Evolutionary conservation across 2,113 vertebrate genomes (phyloP).

Genomic region (Atractosteus spatula): DNA sequence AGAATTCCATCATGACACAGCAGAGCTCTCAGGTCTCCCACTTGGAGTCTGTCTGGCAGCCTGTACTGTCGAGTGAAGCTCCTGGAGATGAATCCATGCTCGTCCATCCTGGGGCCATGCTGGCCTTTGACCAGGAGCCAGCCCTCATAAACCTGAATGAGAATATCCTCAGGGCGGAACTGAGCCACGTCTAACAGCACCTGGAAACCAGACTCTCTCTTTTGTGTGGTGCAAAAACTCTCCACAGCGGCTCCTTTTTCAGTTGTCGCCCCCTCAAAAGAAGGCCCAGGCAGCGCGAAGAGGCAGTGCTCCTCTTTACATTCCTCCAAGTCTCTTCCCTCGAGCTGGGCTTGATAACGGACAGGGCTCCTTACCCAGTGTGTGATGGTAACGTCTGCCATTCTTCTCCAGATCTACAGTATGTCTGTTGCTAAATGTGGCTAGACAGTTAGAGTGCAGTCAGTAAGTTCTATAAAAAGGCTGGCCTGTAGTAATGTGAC

Average conservation of each 20-base stretch:
- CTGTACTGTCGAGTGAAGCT: conserved; percentile 75
- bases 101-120: conserved; percentile 72
- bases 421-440: no score
- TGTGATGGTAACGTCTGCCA: conserved; percentile 67
- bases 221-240: background rate
- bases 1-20: conserved; percentile 79
- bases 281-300: conserved; percentile 71
- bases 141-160: conserved; percentile 80
- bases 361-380: conserved; percentile 71
- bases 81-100: conserved; percentile 72
- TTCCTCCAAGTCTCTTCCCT: conserved; percentile 50
- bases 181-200: conserved; percentile 76
- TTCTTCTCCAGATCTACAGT: conserved; percentile 22
- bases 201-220: conserved; percentile 47
- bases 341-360: conserved; percentile 66
- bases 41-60: conserved; percentile 61
- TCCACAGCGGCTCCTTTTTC: conserved; percentile 2
- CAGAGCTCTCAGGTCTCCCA: conserved; percentile 63
- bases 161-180: conserved; percentile 78
- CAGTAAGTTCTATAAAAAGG: no score
- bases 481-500: no score
- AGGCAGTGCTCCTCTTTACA: conserved; percentile 65
- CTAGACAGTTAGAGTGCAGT: no score
- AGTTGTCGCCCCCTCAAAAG: conserved; percentile 24
- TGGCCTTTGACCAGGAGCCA: conserved; percentile 78